These are phyloP conservation scores for Anabacerthia variegaticeps DNA, from an alignment of 2,797 vertebrate species.

Conservation along the genomic window DNA sequence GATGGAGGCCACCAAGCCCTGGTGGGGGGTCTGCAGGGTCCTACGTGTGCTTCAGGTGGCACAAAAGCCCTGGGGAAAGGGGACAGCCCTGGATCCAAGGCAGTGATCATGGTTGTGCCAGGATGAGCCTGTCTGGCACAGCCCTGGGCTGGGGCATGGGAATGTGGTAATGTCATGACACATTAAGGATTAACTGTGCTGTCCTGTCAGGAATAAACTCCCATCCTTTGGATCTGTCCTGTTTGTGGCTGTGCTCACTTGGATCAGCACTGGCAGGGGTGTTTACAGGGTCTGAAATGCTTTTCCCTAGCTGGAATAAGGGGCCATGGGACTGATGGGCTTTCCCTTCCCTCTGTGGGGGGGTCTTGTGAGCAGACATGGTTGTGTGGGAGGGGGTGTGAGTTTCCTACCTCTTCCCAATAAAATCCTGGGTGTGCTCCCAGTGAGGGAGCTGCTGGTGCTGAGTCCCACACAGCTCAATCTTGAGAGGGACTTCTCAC, in stretches of 20 bases:
- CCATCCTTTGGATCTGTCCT: background rate
- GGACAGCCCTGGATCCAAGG: background rate
- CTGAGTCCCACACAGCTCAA: background rate
- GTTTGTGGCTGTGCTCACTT: rapidly evolving
- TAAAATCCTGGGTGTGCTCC: background rate
- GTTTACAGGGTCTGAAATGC: background rate
- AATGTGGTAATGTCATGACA: rapidly evolving
- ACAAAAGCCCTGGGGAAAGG: background rate
- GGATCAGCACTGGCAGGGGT: background rate
- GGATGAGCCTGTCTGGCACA: background rate
- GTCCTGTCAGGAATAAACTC: slow-evolving; percentile 13
- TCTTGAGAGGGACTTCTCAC: background rate
- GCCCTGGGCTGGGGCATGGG: rapidly evolving
- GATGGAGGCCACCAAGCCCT: background rate
- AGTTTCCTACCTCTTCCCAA: background rate
- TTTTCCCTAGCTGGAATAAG: background rate
- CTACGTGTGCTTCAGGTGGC: rapidly evolving
- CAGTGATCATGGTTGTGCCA: rapidly evolving
- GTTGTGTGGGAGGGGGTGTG: rapidly evolving
- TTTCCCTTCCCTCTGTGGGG: rapidly evolving
- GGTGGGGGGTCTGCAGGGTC: rapidly evolving
- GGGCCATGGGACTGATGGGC: rapidly evolving
- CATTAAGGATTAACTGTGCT: rapidly evolving
- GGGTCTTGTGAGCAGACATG: rapidly evolving
- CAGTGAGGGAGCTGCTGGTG: background rate